Conservation (phyloP, 1,140 invertebrate species). For the Cydia splendana region DNA sequence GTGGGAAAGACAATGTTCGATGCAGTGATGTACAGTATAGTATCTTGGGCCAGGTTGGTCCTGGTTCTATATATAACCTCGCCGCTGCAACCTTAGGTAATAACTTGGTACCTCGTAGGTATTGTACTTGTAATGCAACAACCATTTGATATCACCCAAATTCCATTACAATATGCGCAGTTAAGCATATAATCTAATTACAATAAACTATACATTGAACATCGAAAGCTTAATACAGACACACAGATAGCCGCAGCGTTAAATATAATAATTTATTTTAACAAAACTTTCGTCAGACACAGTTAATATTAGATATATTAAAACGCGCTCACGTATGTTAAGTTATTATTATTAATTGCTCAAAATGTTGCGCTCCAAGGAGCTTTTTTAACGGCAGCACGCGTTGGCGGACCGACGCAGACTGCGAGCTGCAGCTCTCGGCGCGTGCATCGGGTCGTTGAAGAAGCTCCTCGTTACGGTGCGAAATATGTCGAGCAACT, state of each 20-base stretch:
- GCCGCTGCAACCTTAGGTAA: constrained; percentile 11
- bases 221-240: constrained; percentile 70
- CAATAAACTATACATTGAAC: constrained; percentile 65
- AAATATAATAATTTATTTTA: constrained; percentile 35
- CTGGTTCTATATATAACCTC: constrained; percentile 10
- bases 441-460: too few relatives aligned
- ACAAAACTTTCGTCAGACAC: too few relatives aligned
- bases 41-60: not conserved
- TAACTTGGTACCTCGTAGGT: not conserved
- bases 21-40: not conserved
- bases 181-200: constrained; percentile 63
- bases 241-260: constrained; percentile 51
- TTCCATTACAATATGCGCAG: constrained; percentile 64
- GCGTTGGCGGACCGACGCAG: too few relatives aligned
- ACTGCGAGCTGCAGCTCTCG: too few relatives aligned
- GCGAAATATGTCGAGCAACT: too few relatives aligned
- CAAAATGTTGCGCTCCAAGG: too few relatives aligned
- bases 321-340: too few relatives aligned
- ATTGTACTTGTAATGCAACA: constrained; percentile 42
- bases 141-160: constrained; percentile 78
- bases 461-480: too few relatives aligned
- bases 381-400: too few relatives aligned
- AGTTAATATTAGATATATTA: too few relatives aligned
- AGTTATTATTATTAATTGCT: too few relatives aligned
- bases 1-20: constrained; percentile 35